These are phyloP conservation scores for Aselliscus stoliczkanus DNA, from an alignment of 2,797 vertebrate species.

Conservation along the genomic window DNA sequence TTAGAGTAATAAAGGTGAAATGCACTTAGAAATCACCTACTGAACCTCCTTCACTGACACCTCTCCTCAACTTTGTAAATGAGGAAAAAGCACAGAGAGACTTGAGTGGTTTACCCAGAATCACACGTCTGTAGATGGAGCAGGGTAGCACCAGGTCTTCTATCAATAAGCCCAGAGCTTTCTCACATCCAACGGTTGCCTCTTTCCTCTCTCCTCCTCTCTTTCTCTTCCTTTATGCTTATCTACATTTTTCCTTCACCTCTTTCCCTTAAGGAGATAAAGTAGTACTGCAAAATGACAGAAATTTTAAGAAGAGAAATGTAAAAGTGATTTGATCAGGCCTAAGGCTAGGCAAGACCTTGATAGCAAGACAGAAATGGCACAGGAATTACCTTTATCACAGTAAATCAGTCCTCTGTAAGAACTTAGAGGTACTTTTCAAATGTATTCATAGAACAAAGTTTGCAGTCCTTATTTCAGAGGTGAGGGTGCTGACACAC, in stretches of 20 bases:
- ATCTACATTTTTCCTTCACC: neutral
- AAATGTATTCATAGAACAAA: neutral
- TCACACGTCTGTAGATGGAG: neutral
- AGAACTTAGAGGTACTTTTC: neutral
- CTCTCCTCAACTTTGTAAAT: neutral
- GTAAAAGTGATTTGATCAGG: neutral
- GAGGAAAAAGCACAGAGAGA: neutral
- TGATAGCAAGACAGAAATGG: neutral
- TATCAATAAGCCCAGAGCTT: neutral
- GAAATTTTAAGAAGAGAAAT: constrained; percentile 7
- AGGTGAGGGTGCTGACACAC: neutral
- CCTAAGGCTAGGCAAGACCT: neutral
- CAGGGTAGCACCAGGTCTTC: neutral
- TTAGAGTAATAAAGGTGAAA: neutral
- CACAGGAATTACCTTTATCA: constrained; percentile 4
- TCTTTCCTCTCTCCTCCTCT: neutral
- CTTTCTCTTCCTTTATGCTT: neutral
- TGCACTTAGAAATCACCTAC: neutral
- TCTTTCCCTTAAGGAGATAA: neutral
- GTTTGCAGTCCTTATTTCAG: neutral
- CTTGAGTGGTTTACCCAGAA: neutral
- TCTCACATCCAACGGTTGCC: neutral
- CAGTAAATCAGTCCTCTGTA: neutral
- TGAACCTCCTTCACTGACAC: neutral
- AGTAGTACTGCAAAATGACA: neutral